phyloP scores from a whole-genome alignment of 2,113 vertebrate genomes.

The Anser brachyrhynchus region DNA sequence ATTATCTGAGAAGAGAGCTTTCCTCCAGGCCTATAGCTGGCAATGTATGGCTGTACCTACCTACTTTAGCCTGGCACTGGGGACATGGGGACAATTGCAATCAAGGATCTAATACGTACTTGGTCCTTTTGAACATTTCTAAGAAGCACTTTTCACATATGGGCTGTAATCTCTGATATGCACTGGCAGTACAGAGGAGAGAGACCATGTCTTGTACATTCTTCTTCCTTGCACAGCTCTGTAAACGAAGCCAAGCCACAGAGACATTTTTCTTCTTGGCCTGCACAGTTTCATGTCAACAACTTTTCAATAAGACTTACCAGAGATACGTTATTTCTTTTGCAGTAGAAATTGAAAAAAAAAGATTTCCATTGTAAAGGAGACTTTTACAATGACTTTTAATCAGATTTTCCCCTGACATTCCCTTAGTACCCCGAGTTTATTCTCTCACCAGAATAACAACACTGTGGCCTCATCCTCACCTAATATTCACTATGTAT shows the following conservation, averaged over 20 bases:
- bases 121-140: background rate
- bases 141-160: accelerated
- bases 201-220: background rate
- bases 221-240: background rate
- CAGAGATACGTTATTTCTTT: background rate
- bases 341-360: background rate
- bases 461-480: background rate
- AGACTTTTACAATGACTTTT: background rate
- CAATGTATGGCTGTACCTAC: too few species aligned
- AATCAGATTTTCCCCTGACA: background rate
- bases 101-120: background rate
- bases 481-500: background rate
- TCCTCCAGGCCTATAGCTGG: background rate
- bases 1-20: background rate
- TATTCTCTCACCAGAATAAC: background rate
- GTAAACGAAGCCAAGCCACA: background rate
- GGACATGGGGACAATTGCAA: background rate
- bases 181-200: background rate
- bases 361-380: background rate
- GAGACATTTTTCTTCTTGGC: background rate
- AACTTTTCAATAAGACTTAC: background rate
- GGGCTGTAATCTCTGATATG: background rate
- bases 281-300: background rate
- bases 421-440: background rate
- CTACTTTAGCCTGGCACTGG: background rate